Base-by-base conservation (phyloP, 2,888 invertebrate genomes). In the Limulus polyphemus region DNA sequence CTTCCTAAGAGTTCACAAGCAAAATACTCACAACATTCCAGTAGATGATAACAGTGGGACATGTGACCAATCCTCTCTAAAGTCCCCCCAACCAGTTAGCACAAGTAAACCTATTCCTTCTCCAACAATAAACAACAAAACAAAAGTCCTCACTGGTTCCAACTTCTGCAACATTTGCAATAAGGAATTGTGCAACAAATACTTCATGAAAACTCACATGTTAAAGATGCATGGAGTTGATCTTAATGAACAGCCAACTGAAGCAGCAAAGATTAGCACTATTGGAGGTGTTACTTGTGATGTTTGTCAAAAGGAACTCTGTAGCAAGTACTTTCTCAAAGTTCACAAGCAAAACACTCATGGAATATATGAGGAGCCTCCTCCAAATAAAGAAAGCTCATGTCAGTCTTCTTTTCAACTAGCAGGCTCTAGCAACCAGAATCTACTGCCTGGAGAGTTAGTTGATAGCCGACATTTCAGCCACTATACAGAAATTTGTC, bases 121-220 rank as follows among this genome's bases (percentile, higher is more conserved):
- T 32, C 32, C 32, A 32, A 32, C 32, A 32, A 32, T 32, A 32
- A 32, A 32, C 32, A 32, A 32, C 32, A 32, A 32, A 32, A 5
- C 32, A 32, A 32, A 32, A 32, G 32, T 32, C 32, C 32, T 32
- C 16, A 70, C 69, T 32, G 72, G 75, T 48, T 73, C 76, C 66
- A 91, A 91, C 73, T 93, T 92, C 76, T 97, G 97, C 76, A 94
- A 94, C 76, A 93, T 97, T 68, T 97, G 97, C 79, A 95, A 97
- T 80, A 97, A 97, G 78, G 95, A 98, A 79, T 80, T 99, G 71
- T 99, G 98, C 81, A 99, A 99, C 80, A 99, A 99, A 77, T 99
- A 99, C 77, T 99, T 99, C 78, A 91, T 99, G 88, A 93, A 97
- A 76, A 98, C 97, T 1, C 99, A 99, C 80, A 97, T 97, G 92